A percentile compares a stretch with the other conserved stretches of the same genome.
These are phyloP conservation scores for Phasianus colchicus DNA, from an alignment of 2,113 vertebrate genomes.

Conservation along the genomic window DNA sequence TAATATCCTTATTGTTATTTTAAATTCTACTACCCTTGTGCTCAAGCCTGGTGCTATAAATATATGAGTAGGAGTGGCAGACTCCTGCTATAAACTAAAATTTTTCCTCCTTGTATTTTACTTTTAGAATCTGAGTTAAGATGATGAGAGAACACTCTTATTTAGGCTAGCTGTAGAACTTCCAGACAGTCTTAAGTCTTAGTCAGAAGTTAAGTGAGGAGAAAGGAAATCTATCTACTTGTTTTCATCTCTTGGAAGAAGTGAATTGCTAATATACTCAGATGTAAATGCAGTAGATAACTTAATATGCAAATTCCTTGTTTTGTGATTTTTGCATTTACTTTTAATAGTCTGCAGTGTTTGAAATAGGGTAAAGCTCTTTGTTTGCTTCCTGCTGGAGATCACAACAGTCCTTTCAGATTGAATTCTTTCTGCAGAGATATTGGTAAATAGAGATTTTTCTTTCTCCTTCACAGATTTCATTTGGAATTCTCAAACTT, in stretches of 20 bases:
- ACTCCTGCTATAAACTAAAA: conserved; percentile 28
- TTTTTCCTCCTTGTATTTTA: conserved; percentile 34
- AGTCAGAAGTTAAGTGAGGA: not conserved
- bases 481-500: not conserved
- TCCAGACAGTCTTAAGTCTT: not conserved
- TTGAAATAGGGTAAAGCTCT: not conserved
- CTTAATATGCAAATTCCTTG: not conserved
- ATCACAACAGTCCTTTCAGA: not conserved
- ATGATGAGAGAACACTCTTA: not conserved
- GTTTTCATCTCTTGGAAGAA: not conserved
- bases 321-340: not conserved
- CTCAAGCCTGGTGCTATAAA: conserved; percentile 45
- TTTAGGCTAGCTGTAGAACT: not conserved
- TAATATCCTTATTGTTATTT: not conserved
- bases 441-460: not conserved
- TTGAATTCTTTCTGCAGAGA: not conserved
- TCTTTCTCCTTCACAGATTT: not conserved
- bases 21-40: conserved; percentile 13
- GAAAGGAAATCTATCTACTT: not conserved
- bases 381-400: not conserved
- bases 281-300: not conserved
- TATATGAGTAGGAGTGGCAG: conserved; percentile 60
- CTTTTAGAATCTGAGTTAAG: conserved; percentile 12
- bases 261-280: not conserved
- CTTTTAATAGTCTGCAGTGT: not conserved